These are phyloP conservation scores for Carlito syrichta DNA, from an alignment of 2,113 vertebrate genomes.

Conservation along the genomic window DNA sequence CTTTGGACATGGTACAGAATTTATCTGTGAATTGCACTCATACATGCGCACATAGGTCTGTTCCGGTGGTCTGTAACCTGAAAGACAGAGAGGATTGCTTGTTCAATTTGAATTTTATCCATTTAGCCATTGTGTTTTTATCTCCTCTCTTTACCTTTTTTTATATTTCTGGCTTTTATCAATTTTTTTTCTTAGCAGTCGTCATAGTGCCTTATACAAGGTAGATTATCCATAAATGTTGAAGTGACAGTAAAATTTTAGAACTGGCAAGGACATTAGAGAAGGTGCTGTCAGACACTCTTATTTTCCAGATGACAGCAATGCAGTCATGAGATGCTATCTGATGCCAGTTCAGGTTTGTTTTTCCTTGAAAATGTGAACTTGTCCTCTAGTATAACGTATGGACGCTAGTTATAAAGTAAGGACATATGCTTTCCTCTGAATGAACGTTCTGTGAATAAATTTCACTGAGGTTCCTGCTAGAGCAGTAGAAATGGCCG, in stretches of 20 bases:
- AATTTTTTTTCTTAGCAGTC: neutral
- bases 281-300: neutral
- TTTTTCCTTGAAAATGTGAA: neutral
- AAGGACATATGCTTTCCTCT: neutral
- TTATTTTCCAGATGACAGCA: neutral
- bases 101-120: neutral
- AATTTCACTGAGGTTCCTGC: neutral
- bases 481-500: neutral
- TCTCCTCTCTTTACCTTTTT: neutral
- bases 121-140: neutral
- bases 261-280: neutral
- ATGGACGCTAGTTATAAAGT: neutral
- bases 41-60: fast-evolving
- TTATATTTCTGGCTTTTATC: neutral
- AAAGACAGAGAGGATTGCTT: neutral
- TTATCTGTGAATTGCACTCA: neutral
- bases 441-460: neutral
- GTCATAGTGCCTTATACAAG: neutral
- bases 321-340: neutral
- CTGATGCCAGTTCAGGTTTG: neutral
- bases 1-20: fast-evolving
- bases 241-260: neutral
- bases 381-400: neutral
- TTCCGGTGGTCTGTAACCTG: neutral
- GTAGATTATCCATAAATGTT: neutral